A percentile compares a stretch with the other conserved stretches of the same genome.
phyloP scores from a whole-genome alignment of 2,113 vertebrate genomes.

The Myotis yumanensis region DNA sequence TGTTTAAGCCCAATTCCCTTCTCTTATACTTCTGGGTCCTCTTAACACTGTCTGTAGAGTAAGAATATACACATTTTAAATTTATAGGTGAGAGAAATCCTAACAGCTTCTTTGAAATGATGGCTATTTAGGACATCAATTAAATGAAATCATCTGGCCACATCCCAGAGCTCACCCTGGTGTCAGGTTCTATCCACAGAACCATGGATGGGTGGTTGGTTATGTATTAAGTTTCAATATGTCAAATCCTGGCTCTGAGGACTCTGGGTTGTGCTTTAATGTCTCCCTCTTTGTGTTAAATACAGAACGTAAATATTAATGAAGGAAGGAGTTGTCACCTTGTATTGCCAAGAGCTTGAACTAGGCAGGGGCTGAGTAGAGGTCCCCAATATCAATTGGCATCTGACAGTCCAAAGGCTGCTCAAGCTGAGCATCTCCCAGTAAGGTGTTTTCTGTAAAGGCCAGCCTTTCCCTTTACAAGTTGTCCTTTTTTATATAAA shows the following conservation, averaged over 20 bases:
- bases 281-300: not conserved
- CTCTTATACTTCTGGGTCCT: not conserved
- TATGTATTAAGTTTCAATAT: not conserved
- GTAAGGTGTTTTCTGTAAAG: not conserved
- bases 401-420: not conserved
- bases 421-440: not conserved
- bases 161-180: not conserved
- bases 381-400: not conserved
- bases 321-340: not conserved
- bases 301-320: not conserved
- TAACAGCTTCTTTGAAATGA: not conserved
- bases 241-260: not conserved
- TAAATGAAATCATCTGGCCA: not conserved
- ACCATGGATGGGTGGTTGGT: not conserved
- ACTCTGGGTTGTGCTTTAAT: not conserved
- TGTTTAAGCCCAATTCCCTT: not conserved
- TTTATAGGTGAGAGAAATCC: not conserved
- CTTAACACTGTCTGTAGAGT: not conserved
- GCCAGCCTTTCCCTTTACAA: not conserved
- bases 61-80: not conserved
- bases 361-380: not conserved
- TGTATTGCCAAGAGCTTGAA: not conserved
- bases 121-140: not conserved
- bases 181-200: not conserved
- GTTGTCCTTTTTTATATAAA: constrained; percentile 37